phyloP scores from a whole-genome alignment of 2,113 vertebrate genomes.

The Boulengerochromis microlepis region DNA sequence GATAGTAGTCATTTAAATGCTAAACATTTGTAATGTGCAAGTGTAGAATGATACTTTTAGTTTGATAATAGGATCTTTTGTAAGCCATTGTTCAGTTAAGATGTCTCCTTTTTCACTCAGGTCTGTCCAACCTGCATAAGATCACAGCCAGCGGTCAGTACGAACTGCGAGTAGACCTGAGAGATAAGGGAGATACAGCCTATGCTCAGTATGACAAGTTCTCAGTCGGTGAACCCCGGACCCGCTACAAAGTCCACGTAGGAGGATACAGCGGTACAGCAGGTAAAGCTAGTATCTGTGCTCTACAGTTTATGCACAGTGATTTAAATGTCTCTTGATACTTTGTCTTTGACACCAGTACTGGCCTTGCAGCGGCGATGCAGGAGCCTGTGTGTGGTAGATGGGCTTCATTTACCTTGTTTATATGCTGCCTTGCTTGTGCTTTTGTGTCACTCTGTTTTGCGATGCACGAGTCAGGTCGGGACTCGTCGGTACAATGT shows the following conservation, averaged over 20 bases:
- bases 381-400: background rate
- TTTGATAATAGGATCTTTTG: background rate
- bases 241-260: conserved; percentile 85
- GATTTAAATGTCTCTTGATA: background rate
- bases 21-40: background rate
- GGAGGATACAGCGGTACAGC: conserved; percentile 93
- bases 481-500: background rate
- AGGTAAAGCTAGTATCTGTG: conserved; percentile 65
- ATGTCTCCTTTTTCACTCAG: conserved; percentile 55
- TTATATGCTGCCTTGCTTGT: background rate
- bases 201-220: conserved; percentile 90
- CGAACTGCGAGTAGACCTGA: conserved; percentile 89
- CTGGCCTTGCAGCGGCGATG: background rate
- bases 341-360: background rate
- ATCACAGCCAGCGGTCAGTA: conserved; percentile 90
- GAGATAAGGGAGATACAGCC: conserved; percentile 80
- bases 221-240: conserved; percentile 80
- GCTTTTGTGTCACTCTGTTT: background rate
- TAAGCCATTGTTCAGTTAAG: background rate
- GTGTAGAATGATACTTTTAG: background rate
- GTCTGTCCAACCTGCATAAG: conserved; percentile 89
- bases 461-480: background rate
- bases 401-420: background rate
- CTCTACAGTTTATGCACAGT: background rate
- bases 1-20: background rate